Evolutionary conservation across 2,113 vertebrate genomes (phyloP), one percentile per base, ranked within the genome.

Genomic region (Speoplatyrhinus poulsoni): DNA sequence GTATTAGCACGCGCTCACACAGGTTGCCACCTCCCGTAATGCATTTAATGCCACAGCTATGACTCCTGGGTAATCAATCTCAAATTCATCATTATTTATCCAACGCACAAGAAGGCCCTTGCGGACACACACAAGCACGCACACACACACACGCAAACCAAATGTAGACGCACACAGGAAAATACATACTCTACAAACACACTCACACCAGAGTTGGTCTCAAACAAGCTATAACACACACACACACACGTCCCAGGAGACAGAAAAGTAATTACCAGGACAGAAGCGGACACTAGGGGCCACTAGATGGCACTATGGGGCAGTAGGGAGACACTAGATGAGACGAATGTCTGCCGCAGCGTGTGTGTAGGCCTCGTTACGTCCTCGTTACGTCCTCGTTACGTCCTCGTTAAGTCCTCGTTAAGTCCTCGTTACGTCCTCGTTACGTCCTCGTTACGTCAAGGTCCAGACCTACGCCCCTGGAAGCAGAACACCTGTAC

Each of bases 21-120:
- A 82, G 81, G 80, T 82, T 87, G 67, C 68, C 70, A 69, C 68
- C 71, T 77, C 82, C 81, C 57, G 75, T 88, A 88, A 89, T 82
- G 85, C 69, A 66, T 90, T 89, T 87, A 82, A 87, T 80, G 80
- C 66, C 75, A 65, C 64, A 73, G 82, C 79, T 75, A 82, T 87
- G 75, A 85, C 89, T 88, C 88, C 69, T 88, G 87, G 87, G 87
- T 89, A 90, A 91, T 88, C 88, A 90, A 88, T 87, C 78, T 85
- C 76, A 80, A 89, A 90, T 87, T 88, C 87, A 82, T 87, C 77
- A 87, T 87, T 88, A 89, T 90, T 89, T 89, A 90, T 82, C 87
- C 74, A 80, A 79, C 6, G 10, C 13, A 1, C 75, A 73, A 75
- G 83, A 82, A 69, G 67, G 70, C 81, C 85, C 79, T 53, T 69